A percentile compares a stretch with the other conserved stretches of the same genome.
phyloP scores from a whole-genome alignment of 2,797 vertebrate species.

The Danio aesculapii region DNA sequence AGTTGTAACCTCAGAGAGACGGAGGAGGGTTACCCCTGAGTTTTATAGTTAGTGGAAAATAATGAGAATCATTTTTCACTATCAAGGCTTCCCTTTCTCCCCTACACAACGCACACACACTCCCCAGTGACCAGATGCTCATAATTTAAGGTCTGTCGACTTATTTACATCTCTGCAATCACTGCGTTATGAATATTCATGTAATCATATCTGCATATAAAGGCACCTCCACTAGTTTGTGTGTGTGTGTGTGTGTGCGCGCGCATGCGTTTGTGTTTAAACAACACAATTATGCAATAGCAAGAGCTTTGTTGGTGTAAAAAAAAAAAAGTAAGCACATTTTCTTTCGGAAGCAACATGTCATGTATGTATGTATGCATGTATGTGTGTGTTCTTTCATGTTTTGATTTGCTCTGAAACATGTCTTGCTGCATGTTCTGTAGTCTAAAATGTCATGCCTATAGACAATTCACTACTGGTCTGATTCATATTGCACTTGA shows the following conservation, averaged over 20 bases:
- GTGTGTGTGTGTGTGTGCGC: background rate
- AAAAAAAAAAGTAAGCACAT: background rate
- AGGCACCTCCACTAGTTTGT: slow-evolving; percentile 60
- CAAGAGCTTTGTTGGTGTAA: background rate
- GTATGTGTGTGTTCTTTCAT: background rate
- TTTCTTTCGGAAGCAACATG: background rate
- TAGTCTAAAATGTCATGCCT: background rate
- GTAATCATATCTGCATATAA: slow-evolving; percentile 55
- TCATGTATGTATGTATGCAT: background rate
- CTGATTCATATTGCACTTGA: slow-evolving; percentile 3
- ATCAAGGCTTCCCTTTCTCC: slow-evolving; percentile 25
- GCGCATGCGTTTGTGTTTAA: slow-evolving; percentile 17
- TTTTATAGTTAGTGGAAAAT: slow-evolving; percentile 44
- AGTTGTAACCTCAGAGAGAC: slow-evolving; percentile 4
- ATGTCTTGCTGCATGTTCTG: background rate
- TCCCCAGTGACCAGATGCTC: slow-evolving; percentile 68
- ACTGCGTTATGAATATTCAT: slow-evolving; percentile 70
- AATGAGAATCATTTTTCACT: slow-evolving; percentile 46
- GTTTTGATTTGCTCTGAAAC: background rate
- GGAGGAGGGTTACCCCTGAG: slow-evolving; percentile 1
- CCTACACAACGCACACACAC: slow-evolving; percentile 8
- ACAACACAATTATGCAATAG: too few relatives aligned
- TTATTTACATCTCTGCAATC: slow-evolving; percentile 73
- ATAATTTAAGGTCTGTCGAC: slow-evolving; percentile 69
- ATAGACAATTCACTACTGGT: background rate